Conservation (phyloP, 2,888 invertebrate species). For the Willowsia nigromaculata region DNA sequence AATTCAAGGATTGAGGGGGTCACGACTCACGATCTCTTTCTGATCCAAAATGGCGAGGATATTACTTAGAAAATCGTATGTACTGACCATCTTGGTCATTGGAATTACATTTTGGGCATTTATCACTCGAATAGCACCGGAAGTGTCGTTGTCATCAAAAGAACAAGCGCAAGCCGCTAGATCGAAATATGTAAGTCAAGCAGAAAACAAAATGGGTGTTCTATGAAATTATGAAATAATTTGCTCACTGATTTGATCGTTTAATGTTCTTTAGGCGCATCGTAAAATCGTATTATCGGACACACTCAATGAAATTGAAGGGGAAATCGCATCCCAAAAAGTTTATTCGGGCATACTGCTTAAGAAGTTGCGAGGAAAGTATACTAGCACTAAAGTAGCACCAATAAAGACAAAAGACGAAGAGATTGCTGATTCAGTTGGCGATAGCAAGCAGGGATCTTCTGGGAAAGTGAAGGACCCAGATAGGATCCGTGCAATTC, state of each 20-base stretch:
- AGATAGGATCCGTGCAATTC: constrained; percentile 69
- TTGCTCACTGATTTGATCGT: neutral
- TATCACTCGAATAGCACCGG: constrained; percentile 54
- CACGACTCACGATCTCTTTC: too few species aligned
- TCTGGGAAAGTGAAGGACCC: constrained; percentile 29
- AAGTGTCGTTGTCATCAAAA: constrained; percentile 2
- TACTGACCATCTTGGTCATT: constrained; percentile 72
- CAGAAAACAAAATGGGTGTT: neutral
- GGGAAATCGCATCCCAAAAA: constrained; percentile 75
- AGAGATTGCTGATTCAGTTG: neutral
- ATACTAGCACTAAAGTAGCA: neutral
- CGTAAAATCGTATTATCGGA: constrained; percentile 61
- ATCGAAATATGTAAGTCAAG: constrained; percentile 32
- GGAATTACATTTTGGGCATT: constrained; percentile 75
- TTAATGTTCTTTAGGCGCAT: constrained; percentile 22
- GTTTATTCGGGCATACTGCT: constrained; percentile 70
- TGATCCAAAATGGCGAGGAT: constrained; percentile 43
- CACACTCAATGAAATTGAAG: constrained; percentile 73
- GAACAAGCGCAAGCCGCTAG: constrained; percentile 16
- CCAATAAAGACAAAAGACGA: constrained; percentile 5
- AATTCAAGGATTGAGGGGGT: too few species aligned
- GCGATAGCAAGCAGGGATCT: neutral
- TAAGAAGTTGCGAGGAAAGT: constrained; percentile 69
- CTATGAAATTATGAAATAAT: neutral
- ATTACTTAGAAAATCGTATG: constrained; percentile 71